A percentile compares a stretch with the other conserved stretches of the same genome.
Evolutionary conservation across 2,113 vertebrate species (phyloP).

Genomic region (Bombycilla garrulus): DNA sequence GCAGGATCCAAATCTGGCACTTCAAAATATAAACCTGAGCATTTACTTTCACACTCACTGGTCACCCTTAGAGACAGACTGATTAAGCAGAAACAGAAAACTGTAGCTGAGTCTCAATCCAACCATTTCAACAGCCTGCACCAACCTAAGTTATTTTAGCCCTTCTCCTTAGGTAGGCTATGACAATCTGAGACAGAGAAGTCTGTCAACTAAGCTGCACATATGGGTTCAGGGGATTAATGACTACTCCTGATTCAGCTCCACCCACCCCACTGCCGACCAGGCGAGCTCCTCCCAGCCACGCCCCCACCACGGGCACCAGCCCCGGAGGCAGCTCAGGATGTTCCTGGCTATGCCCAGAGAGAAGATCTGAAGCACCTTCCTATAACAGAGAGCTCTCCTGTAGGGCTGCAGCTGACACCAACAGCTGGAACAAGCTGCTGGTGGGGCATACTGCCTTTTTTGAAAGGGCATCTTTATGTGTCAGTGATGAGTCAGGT

Average conservation of each 20-base stretch:
- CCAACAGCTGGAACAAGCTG: not conserved
- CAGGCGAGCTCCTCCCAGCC: fast-evolving
- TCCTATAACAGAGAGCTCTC: fast-evolving
- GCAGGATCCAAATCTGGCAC: not conserved
- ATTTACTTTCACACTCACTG: not conserved
- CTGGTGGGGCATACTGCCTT: fast-evolving
- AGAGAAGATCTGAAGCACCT: not conserved
- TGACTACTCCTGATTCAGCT: not conserved
- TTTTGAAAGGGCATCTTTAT: not conserved
- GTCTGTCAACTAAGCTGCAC: not conserved
- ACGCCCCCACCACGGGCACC: fast-evolving
- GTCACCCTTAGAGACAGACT: not conserved
- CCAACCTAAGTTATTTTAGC: not conserved
- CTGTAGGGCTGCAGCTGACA: not conserved
- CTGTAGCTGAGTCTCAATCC: not conserved
- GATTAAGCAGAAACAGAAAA: not conserved
- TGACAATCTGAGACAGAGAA: not conserved
- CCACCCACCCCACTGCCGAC: not conserved
- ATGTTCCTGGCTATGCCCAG: not conserved
- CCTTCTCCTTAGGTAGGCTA: not conserved
- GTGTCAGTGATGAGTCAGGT: not conserved
- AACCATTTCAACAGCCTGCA: not conserved
- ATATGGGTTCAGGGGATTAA: not conserved
- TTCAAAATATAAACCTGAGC: not conserved
- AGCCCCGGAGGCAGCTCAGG: fast-evolving